These are phyloP conservation scores for Watersipora subatra DNA, from an alignment of 1,140 invertebrate species.

Conservation along the genomic window DNA sequence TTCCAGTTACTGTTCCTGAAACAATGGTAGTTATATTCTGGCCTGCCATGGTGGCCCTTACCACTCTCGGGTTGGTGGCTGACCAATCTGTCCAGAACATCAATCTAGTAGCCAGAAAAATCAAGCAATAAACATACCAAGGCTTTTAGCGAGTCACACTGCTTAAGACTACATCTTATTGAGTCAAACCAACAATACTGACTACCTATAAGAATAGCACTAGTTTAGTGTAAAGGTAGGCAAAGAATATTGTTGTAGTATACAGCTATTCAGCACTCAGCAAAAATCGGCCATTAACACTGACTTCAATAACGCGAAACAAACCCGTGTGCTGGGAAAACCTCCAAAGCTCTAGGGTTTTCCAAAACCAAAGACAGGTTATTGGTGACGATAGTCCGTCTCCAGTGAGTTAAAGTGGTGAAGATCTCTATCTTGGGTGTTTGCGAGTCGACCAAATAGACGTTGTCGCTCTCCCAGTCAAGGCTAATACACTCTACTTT, in stretches of 20 bases:
- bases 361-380: conserved; percentile 6
- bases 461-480: conserved; percentile 24
- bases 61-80: conserved; percentile 67
- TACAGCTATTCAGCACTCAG: too few relatives aligned
- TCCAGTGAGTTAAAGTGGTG: conserved; percentile 50
- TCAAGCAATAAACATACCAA: too few relatives aligned
- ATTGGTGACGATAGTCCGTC: conserved; percentile 14
- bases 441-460: conserved; percentile 30
- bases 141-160: too few relatives aligned
- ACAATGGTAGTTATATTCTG: conserved; percentile 4
- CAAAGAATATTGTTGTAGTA: too few relatives aligned
- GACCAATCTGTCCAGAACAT: conserved; percentile 85
- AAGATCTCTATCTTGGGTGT: conserved; percentile 56
- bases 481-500: conserved; percentile 20
- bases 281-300: too few relatives aligned
- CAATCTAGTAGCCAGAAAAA: conserved; percentile 16
- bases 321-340: conserved; percentile 29
- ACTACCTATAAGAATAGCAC: too few relatives aligned
- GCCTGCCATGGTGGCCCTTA: conserved; percentile 81
- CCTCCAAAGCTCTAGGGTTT: conserved; percentile 17
- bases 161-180: too few relatives aligned
- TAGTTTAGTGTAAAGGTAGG: too few relatives aligned
- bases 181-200: too few relatives aligned
- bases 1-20: conserved; percentile 13
- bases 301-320: too few relatives aligned